Evolutionary conservation across 2,888 invertebrate species (phyloP).

Genomic region (Cyaniris semiargus): DNA sequence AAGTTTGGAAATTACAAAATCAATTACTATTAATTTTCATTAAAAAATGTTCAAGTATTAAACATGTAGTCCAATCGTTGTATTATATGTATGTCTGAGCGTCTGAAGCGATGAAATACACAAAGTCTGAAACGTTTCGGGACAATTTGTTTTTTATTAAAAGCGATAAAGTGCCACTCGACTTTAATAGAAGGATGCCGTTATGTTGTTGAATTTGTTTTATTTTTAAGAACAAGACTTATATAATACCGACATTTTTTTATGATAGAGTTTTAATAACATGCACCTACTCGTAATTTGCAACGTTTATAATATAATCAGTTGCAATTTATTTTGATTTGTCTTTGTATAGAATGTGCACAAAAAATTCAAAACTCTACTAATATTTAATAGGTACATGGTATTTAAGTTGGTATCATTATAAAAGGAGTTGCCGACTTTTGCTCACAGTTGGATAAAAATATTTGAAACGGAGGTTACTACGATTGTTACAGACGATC

Average conservation of each 20-base stretch:
- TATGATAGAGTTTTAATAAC: background rate
- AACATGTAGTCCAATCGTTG: background rate
- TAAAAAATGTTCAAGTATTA: no score
- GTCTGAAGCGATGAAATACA: constrained; percentile 32
- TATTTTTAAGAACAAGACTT: constrained; percentile 1
- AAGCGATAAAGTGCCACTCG: constrained; percentile 38
- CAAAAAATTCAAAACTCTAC: background rate
- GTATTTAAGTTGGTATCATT: background rate
- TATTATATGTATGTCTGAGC: constrained; percentile 18
- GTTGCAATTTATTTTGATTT: background rate
- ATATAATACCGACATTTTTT: background rate
- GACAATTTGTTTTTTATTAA: constrained; percentile 40
- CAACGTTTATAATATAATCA: no score
- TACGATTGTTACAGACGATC: no score
- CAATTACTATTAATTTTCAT: no score
- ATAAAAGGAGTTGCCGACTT: no score
- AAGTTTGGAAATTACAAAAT: no score
- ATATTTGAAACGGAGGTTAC: no score
- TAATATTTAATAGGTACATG: background rate
- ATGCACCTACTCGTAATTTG: background rate
- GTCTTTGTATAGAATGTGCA: background rate
- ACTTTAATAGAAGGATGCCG: constrained; percentile 35
- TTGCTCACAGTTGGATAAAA: no score
- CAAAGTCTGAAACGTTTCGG: constrained; percentile 32
- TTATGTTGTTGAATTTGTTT: constrained; percentile 33